Evolutionary conservation across 2,113 vertebrate genomes (phyloP), one percentile per base, ranked within the genome.

Genomic region (Ictalurus furcatus): DNA sequence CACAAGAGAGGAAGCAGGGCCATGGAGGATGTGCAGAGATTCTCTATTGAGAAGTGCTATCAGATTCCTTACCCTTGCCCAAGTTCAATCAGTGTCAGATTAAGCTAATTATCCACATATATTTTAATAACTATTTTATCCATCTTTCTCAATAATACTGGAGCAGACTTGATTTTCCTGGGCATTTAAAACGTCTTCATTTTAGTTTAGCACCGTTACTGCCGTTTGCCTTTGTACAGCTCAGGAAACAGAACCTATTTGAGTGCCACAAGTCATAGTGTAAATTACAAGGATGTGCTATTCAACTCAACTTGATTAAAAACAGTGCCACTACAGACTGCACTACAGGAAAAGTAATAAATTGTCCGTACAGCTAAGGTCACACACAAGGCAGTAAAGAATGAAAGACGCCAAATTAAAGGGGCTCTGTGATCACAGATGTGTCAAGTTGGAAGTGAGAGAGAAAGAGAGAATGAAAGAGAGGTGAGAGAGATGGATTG

Each of bases 341-440:
- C 76, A 86, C 21, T 83, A 74, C 21, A 34, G 82, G 14, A 21
- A 25, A 59, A 56, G 80, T 56, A 84, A 90, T 83, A 84, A 87
- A 90, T 84, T 88, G 30, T 82, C 85, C 23, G 13, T 84, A 86
- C 7, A 11, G 76, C 67, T 84, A 74, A 90, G 81, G 84, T 91
- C 78, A 84, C 69, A 88, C n/a, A 52, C 40, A 40, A 82, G 83
- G 78, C 69, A 90, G 76, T 83, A 58, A 88, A 71, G n/a, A 90
- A 91, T 88, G 65, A 90, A 88, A 88, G 48, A 87, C 37, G 44
- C 21, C 11, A 48, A 78, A 14, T 37, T 86, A 86, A 37, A 84
- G 74, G 81, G 56, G 78, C 88, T 88, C 30, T n/a, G 81, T 56
- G 61, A 89, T 89, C 88, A 87, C 81, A 91, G 63, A 85, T 82